Base-by-base conservation (phyloP, 2,113 vertebrate species). In the Setophaga kirtlandii region DNA sequence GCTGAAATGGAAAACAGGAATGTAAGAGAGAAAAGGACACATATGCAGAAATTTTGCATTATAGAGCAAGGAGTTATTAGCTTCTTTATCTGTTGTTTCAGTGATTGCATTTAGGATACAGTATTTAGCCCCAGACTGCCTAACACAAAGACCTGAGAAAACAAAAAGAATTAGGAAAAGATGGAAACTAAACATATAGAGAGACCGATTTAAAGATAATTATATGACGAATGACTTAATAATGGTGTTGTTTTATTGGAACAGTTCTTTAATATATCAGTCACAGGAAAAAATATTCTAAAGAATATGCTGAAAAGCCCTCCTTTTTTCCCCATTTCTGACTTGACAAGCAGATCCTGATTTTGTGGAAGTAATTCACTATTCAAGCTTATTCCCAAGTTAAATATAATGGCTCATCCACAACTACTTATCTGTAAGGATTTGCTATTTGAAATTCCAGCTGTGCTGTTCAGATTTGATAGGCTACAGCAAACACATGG, bases 331-430 rank as follows among this genome's bases (percentile, higher is more conserved):
- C 44, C 28, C 31, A 46, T 65, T 87, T 94, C 55, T 95, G 68
- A 92, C 35, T 93, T 97, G 87, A 91, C 58, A 93, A 91, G 78
- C 58, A 96, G 67, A 91, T 85, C 90, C 47, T 90, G 59, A 96
- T 90, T 96, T 90, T 88, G 33, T 93, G 81, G 62, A 90, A 96
- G 90, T 93, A 94, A 91, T 96, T 94, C 85, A 9, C 82, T 95
- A 95, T 90, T 97, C 91, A 94, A n/a, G 68, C 63, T 86, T 86
- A 74, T 90, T 96, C 95, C 30, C 67, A 74, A 93, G 90, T 96
- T 88, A 96, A 94, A 95, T 95, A 88, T 94, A 94, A 92, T 67
- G 79, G 55, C 87, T 95, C 79, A 91, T 95, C 70, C 63, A 83
- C 39, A 76, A 81, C 78, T 80, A 91, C 79, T 95, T 90, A 85